Evolutionary conservation across 2,797 vertebrate species (phyloP), one percentile per base, ranked within the genome.

Genomic region (Poecile montanus): DNA sequence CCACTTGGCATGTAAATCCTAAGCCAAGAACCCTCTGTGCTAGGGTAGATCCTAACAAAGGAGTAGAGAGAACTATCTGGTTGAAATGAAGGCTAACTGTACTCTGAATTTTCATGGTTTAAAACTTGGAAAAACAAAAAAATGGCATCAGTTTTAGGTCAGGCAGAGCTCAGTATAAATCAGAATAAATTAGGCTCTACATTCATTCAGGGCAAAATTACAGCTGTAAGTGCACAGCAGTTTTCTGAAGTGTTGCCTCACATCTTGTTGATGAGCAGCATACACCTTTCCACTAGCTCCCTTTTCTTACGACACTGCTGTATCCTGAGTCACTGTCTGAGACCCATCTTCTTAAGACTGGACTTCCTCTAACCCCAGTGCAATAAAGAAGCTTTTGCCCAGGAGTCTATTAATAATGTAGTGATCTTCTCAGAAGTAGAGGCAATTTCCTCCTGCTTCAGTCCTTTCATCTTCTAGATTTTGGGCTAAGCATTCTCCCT

Each of bases 1-100:
- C 4, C 1, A 1, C 8, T 30, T 2, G 1, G 16, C 4, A 22
- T 9, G 1, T 58, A 68, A 74, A 65, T 62, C 20, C 29, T 48
- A 18, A 47, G 11, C 11, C 30, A 83, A 73, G 25, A 17, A 30
- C 13, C 2, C 7, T 75, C 8, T 36, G 17, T 74, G 9, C 15
- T 56, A 58, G 9, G 4, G 27, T 29, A 54, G 27, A 54, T 67
- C 38, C 26, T 76, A 71, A 66, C 2, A 10, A 65, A 89, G 19
- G 4, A 54, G 11, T 14, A 17, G 14, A 68, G 11, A 50, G 20
- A 72, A 89, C 56, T 27, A 42, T 7, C 3, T 79, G 3, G 3
- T 13, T 83, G 45, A 82, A 77, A 63, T 27, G 8, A 17, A 27
- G 10, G 6, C 15, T 63, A 12, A 6, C 20, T 50, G 5, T 40